Evolutionary conservation across 35 echinoderm and acorn worm species (phyloP), one percentile per base, ranked within the genome.

Genomic region (Chiridota heheva): DNA sequence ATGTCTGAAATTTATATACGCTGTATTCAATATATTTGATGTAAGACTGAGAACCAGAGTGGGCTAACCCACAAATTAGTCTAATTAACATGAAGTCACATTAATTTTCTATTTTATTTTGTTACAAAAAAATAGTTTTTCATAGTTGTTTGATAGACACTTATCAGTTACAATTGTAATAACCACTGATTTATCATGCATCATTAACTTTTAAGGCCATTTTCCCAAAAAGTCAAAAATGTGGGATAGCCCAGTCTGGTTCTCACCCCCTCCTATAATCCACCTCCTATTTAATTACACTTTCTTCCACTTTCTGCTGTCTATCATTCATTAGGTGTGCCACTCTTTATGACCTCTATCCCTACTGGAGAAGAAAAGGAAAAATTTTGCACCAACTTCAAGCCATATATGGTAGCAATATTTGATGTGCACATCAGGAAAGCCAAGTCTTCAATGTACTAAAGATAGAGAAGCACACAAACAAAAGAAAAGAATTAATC

Each of bases 61-160:
- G 59, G 59, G 59, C 59, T 62, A 62, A 62, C 59, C 59, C 59
- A 62, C 59, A 28, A 62, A 62, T 62, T 22, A 62, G n/a, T 31
- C 22, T 62, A 62, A 62, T 22, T 31, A 62, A 62, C 33, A 62
- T 62, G 33, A 62, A 22, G n/a, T 7, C 59, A 62, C 59, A 62
- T n/a, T n/a, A n/a, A n/a, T n/a, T 62, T 62, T 62, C 33, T 22
- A 28, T 62, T 15, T 28, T 15, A 31, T 22, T 22, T 62, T 62
- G 59, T 22, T 62, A 62, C 59, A 22, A 22, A 28, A 62, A 62
- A 62, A 8, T 62, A 62, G 22, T 31, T 62, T 31, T 62, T 62
- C 59, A 62, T 15, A 62, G 33, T 31, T 31, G 22, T 28, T 62
- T 28, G 8, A 62, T 62, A 28, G 25, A 31, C 33, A 62, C 25